These are phyloP conservation scores for Campoplex capitator DNA, from an alignment of 2,888 invertebrate species.

Conservation along the genomic window DNA sequence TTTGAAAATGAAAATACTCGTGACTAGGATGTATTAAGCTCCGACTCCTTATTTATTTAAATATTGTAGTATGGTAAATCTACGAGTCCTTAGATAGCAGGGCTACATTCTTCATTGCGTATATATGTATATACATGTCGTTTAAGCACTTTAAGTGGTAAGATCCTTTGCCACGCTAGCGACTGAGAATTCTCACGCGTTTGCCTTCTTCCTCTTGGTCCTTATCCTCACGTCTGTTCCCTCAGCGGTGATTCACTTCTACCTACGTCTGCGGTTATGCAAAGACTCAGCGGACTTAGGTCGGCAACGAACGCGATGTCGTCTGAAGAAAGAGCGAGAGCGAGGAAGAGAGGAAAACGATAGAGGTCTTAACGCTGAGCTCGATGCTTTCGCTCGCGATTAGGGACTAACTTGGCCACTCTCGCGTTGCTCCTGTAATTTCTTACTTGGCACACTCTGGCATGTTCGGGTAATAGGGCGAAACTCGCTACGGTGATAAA, in stretches of 20 bases:
- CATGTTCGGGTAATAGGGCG: constrained; percentile 59
- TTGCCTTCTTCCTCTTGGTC: constrained; percentile 47
- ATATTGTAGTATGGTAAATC: constrained; percentile 20
- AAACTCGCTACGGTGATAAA: constrained; percentile 48
- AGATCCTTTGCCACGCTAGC: constrained; percentile 33
- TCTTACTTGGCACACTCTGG: constrained; percentile 59
- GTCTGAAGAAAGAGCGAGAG: constrained; percentile 31
- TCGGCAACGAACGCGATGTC: constrained; percentile 9
- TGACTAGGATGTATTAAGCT: constrained; percentile 18
- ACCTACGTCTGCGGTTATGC: constrained; percentile 75
- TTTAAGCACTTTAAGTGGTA: constrained; percentile 44
- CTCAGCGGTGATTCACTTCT: constrained; percentile 72
- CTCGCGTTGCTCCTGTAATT: constrained; percentile 49
- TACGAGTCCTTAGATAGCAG: constrained; percentile 23
- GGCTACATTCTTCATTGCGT: constrained; percentile 11
- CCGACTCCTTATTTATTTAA: constrained; percentile 7
- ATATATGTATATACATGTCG: constrained; percentile 15
- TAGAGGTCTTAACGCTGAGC: constrained; percentile 49
- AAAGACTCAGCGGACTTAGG: constrained; percentile 58
- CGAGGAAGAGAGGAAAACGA: constrained; percentile 14
- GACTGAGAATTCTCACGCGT: constrained; percentile 55
- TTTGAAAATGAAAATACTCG: neutral
- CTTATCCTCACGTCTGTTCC: constrained; percentile 70
- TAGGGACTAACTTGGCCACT: constrained; percentile 57
- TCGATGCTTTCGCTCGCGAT: constrained; percentile 53